These are phyloP conservation scores for Heliocidaris erythrogramma DNA, from an alignment of 35 echinoderm and acorn worm species.

Conservation along the genomic window DNA sequence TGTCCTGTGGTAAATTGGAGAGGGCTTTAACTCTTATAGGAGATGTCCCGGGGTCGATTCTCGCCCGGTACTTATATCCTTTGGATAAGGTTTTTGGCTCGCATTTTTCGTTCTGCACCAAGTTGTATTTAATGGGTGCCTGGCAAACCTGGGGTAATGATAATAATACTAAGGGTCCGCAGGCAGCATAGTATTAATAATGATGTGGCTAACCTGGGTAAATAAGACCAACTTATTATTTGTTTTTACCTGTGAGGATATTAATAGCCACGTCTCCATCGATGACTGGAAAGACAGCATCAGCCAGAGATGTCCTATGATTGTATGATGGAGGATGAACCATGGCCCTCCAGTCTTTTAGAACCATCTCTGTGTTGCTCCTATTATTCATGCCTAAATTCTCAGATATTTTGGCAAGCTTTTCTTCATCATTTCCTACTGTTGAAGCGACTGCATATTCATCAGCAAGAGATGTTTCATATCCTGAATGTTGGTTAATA, in stretches of 20 bases:
- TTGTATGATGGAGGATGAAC: neutral
- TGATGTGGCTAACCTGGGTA: too few relatives aligned
- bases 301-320: neutral
- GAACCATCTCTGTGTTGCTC: neutral
- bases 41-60: too few relatives aligned
- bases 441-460: neutral
- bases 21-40: too few relatives aligned
- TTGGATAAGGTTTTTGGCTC: too few relatives aligned
- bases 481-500: neutral
- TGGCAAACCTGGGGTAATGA: too few relatives aligned
- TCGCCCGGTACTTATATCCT: too few relatives aligned
- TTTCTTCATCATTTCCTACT: neutral
- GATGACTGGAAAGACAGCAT: neutral
- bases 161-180: too few relatives aligned
- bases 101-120: too few relatives aligned
- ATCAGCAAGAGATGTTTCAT: neutral
- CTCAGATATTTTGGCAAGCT: neutral
- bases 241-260: neutral
- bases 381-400: neutral
- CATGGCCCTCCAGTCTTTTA: neutral
- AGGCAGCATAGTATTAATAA: too few relatives aligned
- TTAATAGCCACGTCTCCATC: neutral
- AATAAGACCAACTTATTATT: too few relatives aligned
- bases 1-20: too few relatives aligned
- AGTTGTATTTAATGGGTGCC: too few relatives aligned